Base-by-base conservation (phyloP, 2,888 invertebrate species). In the Scrobipalpa costella region DNA sequence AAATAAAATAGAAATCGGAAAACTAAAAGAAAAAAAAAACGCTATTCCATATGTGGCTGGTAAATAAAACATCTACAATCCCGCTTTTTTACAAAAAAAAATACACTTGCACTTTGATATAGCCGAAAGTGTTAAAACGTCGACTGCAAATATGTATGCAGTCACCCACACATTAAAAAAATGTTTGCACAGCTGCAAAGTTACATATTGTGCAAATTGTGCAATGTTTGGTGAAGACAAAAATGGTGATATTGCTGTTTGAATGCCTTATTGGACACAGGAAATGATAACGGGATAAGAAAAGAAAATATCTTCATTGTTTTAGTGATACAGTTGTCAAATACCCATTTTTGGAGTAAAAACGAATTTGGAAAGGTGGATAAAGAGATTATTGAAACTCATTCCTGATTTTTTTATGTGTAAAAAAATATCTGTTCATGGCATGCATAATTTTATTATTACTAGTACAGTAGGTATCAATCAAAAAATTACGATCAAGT, bases 71-170 rank as follows among this genome's bases (percentile, higher is more conserved):
- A 13, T 7, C 21, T 34, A 7, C 19, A 52, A 44, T 55, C 21
- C 17, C 60, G 21, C 75, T 76, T 81, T 81, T 73, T 74, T 75
- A 75, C 68, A 75, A 74, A 76, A 75, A 74, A 76, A 79, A 73
- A n/a, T 44, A 72, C 76, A 79, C 76, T 77, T 81, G 80, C 80
- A 80, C 80, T 85, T 44, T 79, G 77, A 80, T 78, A 74, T 75
- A 69, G 63, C 75, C 78, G 75, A 79, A 81, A 74, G 86, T 86
- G 90, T 74, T 88, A 90, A 90, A 85, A 84, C 80, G 86, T 73
- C 79, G 83, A 78, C 79, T 83, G 83, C 81, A 85, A 85, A 87
- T 81, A 85, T 88, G 86, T 81, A 85, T 88, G 87, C 89, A 88
- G 66, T 81, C 80, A 80, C 83, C 86, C 78, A 86, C 78, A 77